phyloP scores from a whole-genome alignment of 2,797 vertebrate genomes.

The Rhyacichthys aspro region DNA sequence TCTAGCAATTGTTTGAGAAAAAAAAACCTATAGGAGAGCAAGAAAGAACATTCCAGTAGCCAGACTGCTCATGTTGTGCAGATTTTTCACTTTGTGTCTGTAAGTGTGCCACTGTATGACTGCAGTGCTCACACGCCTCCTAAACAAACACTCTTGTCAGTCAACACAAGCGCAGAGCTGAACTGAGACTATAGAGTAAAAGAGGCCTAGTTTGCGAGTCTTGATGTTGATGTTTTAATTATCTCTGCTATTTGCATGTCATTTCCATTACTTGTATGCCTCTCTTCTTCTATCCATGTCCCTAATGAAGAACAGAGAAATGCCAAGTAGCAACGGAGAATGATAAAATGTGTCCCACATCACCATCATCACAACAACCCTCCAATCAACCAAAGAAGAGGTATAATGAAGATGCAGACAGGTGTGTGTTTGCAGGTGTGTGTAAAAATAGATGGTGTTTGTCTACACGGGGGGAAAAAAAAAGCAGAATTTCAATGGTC shows the following conservation, averaged over 20 bases:
- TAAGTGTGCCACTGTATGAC: constrained; percentile 1
- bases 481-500: constrained; percentile 50
- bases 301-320: constrained; percentile 50
- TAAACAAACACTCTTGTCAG: constrained; percentile 54
- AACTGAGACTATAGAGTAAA: constrained; percentile 8
- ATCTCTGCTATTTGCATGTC: constrained; percentile 42
- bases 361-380: constrained; percentile 45
- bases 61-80: constrained; percentile 22
- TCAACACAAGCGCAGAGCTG: constrained; percentile 24
- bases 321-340: constrained; percentile 31
- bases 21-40: too few species aligned
- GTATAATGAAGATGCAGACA: constrained; percentile 53
- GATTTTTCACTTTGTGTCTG: not conserved
- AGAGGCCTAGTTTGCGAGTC: constrained; percentile 3
- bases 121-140: constrained; percentile 32
- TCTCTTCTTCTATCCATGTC: constrained; percentile 24
- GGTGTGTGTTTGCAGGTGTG: constrained; percentile 21
- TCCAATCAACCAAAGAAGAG: constrained; percentile 59
- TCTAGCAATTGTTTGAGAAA: too few species aligned
- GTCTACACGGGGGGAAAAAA: constrained; percentile 26
- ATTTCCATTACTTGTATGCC: constrained; percentile 23
- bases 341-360: constrained; percentile 37
- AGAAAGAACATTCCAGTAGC: constrained; percentile 16
- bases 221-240: constrained; percentile 62
- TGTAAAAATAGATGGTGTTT: constrained; percentile 22